Base-by-base conservation (phyloP, 2,797 vertebrate genomes). In the Xiphophorus birchmanni region DNA sequence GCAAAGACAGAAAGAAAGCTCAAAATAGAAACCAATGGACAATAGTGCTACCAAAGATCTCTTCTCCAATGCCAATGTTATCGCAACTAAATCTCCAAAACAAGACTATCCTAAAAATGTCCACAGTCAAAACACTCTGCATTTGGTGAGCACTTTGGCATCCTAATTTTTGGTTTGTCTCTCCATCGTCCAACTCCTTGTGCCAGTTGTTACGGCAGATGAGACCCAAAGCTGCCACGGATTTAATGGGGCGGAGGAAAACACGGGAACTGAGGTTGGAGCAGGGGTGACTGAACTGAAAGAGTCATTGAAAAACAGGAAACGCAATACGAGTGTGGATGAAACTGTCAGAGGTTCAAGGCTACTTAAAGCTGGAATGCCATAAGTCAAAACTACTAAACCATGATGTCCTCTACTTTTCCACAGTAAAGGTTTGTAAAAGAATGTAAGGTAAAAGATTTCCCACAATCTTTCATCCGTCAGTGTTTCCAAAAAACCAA, bases 171-270 rank as follows among this genome's bases (percentile, higher is more conserved):
- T 79, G 82, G 88, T 90, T 90, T 71, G 76, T 76, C 84, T 89
- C 86, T 90, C 86, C 89, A 85, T 88, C 86, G 86, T 78, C 84
- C 87, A 84, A 81, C 88, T 92, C 84, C 88, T 84, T 80, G 82
- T 78, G 84, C 78, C 90, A 90, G 91, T 94, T 94, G 92, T 94
- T 93, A 91, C 93, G 92, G 92, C 90, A 88, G 95, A 94, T 86
- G 82, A 81, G 80, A 82, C 84, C 75, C 78, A 84, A 75, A 74
- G 83, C 88, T 91, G 93, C 93, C 92, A 94, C 80, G 84, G 89
- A 90, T 88, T 90, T 93, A 93, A 95, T 91, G 84, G 89, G 90
- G 89, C 79, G 71, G 15, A 82, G 76, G 81, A 63, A 79, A 87
- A 83, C 32, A 82, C 35, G 77, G 80, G 79, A 69, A 71, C 67